Percentiles rank a stretch among this genome's conserved stretches.
Evolutionary conservation across 2,888 invertebrate genomes (phyloP).

Genomic region (Sesia bembeciformis): DNA sequence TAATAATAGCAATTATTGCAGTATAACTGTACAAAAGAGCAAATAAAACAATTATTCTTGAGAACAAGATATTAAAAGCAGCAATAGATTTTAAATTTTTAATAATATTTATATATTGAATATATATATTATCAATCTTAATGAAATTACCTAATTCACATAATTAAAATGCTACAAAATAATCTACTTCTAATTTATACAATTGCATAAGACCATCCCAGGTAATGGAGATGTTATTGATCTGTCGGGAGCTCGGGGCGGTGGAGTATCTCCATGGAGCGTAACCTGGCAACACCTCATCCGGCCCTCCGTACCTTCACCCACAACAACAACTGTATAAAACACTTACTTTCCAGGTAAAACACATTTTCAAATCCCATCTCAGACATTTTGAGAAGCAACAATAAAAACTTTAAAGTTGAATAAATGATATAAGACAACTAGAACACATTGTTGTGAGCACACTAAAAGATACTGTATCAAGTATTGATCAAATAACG

Average conservation of each 20-base stretch:
- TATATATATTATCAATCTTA: no score
- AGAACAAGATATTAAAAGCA: no score
- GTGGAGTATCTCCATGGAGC: conserved; percentile 46
- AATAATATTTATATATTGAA: no score
- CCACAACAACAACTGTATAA: conserved; percentile 30
- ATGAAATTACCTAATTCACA: neutral
- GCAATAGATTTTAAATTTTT: no score
- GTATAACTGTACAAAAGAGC: no score
- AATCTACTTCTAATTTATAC: conserved; percentile 5
- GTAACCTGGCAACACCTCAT: conserved; percentile 69
- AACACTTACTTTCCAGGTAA: conserved; percentile 70
- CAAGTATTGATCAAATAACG: conserved; percentile 65
- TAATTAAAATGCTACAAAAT: neutral
- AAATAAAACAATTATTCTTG: no score
- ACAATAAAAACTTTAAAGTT: conserved; percentile 19
- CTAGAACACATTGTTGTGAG: conserved; percentile 45
- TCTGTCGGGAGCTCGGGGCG: conserved; percentile 41
- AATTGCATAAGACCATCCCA: conserved; percentile 64
- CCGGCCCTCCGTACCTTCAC: conserved; percentile 42
- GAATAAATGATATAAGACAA: conserved; percentile 25
- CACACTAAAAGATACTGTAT: conserved; percentile 31
- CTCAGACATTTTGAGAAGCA: conserved; percentile 51
- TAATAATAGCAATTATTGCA: no score
- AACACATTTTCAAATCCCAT: conserved; percentile 71
- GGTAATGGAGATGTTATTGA: conserved; percentile 65